phyloP scores from a whole-genome alignment of 1,140 invertebrate species.

The Sitobion miscanthi region DNA sequence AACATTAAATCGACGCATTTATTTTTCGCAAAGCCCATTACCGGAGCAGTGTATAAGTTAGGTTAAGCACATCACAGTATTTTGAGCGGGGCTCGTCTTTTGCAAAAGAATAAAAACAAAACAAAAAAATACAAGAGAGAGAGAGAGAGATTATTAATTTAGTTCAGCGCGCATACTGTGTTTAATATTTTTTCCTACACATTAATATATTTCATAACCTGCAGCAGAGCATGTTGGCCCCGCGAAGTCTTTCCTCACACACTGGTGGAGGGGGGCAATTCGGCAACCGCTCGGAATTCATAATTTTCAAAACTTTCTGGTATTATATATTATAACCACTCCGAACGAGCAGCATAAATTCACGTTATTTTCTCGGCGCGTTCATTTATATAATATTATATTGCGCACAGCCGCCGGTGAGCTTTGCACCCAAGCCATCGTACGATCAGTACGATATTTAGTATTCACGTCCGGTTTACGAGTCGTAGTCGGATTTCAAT shows the following conservation, averaged over 20 bases:
- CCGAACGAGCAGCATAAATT: neutral
- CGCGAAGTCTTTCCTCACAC: too few species aligned
- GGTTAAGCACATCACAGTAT: neutral
- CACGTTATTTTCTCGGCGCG: neutral
- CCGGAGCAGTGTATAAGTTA: too few species aligned
- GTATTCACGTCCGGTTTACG: conserved; percentile 39
- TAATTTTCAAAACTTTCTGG: conserved; percentile 24
- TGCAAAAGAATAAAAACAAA: neutral
- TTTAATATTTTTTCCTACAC: neutral
- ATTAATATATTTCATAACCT: neutral
- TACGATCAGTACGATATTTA: neutral
- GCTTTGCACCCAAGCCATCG: neutral
- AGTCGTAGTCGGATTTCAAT: conserved; percentile 42
- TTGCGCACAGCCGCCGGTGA: neutral
- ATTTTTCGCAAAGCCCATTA: neutral
- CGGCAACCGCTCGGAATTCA: neutral
- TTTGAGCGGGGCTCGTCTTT: neutral
- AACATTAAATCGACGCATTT: neutral
- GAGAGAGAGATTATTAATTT: neutral
- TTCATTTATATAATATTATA: neutral
- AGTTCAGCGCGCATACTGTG: neutral
- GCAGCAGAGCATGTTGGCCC: neutral
- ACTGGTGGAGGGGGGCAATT: neutral
- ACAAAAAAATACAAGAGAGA: neutral
- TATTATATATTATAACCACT: neutral